A percentile compares a stretch with the other conserved stretches of the same genome.
phyloP scores from a whole-genome alignment of 2,888 invertebrate species.

The Craniophora ligustri region DNA sequence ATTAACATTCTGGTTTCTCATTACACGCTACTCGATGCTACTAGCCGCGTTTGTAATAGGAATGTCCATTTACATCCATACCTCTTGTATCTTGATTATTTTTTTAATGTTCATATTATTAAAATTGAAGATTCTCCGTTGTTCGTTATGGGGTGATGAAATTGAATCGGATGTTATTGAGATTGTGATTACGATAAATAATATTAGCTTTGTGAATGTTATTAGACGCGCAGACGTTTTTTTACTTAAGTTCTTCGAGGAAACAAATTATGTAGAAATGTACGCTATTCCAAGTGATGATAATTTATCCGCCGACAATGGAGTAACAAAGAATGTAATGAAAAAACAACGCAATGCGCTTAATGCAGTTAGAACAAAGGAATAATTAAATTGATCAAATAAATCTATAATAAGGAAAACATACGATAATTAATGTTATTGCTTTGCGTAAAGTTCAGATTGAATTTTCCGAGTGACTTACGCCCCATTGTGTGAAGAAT shows the following conservation, averaged over 20 bases:
- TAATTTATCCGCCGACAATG: conserved; percentile 44
- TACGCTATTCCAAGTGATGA: conserved; percentile 39
- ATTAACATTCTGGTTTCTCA: conserved; percentile 88
- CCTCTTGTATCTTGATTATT: conserved; percentile 78
- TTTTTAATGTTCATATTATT: conserved; percentile 73
- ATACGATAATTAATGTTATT: conserved; percentile 37
- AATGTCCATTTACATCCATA: conserved; percentile 81
- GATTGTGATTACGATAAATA: conserved; percentile 60
- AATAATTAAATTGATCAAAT: conserved; percentile 53
- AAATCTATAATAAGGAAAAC: conserved; percentile 21
- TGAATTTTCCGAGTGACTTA: conserved; percentile 18
- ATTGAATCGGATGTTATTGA: conserved; percentile 72
- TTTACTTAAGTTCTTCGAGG: conserved; percentile 29
- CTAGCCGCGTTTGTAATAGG: conserved; percentile 80
- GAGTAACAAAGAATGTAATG: conserved; percentile 34
- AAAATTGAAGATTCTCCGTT: conserved; percentile 62
- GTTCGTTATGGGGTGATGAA: conserved; percentile 70
- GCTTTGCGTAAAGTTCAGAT: conserved; percentile 27
- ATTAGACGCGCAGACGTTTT: conserved; percentile 39
- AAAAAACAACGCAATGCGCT: conserved; percentile 41
- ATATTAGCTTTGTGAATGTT: conserved; percentile 58
- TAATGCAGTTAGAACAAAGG: conserved; percentile 52
- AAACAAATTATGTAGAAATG: conserved; percentile 48
- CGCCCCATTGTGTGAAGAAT: conserved; percentile 11
- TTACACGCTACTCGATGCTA: conserved; percentile 87